Conservation (phyloP, 2,888 invertebrate genomes). For the Nebria brevicollis region DNA sequence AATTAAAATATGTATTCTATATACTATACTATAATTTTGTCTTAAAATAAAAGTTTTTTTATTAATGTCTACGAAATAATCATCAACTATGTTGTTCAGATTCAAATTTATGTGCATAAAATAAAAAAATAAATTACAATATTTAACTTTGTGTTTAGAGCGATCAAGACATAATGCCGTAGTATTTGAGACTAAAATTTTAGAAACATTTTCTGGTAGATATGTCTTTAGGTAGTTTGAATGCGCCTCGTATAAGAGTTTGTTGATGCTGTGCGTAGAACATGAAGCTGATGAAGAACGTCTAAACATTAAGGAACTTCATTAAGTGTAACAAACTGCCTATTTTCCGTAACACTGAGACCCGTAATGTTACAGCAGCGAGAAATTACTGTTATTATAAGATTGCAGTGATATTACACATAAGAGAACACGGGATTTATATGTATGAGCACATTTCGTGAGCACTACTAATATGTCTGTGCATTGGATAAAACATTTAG, state of each 20-base stretch:
- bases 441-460: slow-evolving; percentile 3
- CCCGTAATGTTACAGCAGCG: slow-evolving; percentile 18
- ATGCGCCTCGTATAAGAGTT: neutral
- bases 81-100: too few relatives aligned
- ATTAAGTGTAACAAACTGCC: slow-evolving; percentile 46
- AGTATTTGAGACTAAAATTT: too few relatives aligned
- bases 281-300: slow-evolving; percentile 38
- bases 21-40: too few relatives aligned
- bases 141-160: too few relatives aligned
- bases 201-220: too few relatives aligned
- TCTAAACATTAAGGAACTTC: slow-evolving; percentile 46
- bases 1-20: too few relatives aligned
- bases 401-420: slow-evolving; percentile 46
- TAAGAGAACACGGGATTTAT: slow-evolving; percentile 42
- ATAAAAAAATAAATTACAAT: too few relatives aligned
- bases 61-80: too few relatives aligned
- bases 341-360: slow-evolving; percentile 43
- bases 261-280: neutral
- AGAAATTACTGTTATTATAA: slow-evolving; percentile 45
- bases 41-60: too few relatives aligned
- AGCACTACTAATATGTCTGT: neutral
- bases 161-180: too few relatives aligned
- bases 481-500: neutral
- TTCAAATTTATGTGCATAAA: too few relatives aligned
- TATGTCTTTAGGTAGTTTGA: too few relatives aligned